Evolutionary conservation across 2,797 vertebrate species (phyloP), one percentile per base, ranked within the genome.

Genomic region (Fratercula arctica): DNA sequence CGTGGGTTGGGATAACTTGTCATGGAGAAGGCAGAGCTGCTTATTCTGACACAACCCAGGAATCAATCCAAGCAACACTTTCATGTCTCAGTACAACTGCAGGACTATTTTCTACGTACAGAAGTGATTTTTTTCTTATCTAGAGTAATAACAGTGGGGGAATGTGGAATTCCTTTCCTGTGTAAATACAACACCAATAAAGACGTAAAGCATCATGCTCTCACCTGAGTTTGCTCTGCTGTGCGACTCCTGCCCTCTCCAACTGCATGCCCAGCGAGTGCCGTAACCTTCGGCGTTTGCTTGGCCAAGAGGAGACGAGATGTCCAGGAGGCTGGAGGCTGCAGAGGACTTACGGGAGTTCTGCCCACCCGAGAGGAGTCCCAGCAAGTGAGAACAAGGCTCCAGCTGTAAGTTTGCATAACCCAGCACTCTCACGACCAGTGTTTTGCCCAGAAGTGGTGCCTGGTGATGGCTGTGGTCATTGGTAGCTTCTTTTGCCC

Each of bases 121-220:
- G 72, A 78, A 93, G 41, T 35, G 77, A 66, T 79, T 50, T 77
- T 72, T 94, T 83, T 84, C 92, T 93, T 96, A 94, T 25, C 51
- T 94, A 29, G 16, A 90, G 56, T 63, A 84, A 69, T 68, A 85
- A 60, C 76, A 64, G 67, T n/a, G 70, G 68, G 95, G 92, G 93
- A 89, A 89, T 24, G 25, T 63, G 83, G 70, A 68, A 80, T 84
- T 87, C 91, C 90, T 95, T 95, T 97, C 77, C 63, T 96, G 75
- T 97, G 95, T 96, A 96, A 97, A 96, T 93, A 82, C 96, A 94
- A 46, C 76, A 87, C 59, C 53, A 95, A 95, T 92, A 93, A 94
- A 96, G 75, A 53, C 89, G 91, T 24, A 89, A 95, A 97, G 95
- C 93, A 92, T 89, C 41, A 0, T 13, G 29, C 51, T 57, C 66